Conservation (phyloP, 2,797 vertebrate species). For the Phalloptychus januarius region DNA sequence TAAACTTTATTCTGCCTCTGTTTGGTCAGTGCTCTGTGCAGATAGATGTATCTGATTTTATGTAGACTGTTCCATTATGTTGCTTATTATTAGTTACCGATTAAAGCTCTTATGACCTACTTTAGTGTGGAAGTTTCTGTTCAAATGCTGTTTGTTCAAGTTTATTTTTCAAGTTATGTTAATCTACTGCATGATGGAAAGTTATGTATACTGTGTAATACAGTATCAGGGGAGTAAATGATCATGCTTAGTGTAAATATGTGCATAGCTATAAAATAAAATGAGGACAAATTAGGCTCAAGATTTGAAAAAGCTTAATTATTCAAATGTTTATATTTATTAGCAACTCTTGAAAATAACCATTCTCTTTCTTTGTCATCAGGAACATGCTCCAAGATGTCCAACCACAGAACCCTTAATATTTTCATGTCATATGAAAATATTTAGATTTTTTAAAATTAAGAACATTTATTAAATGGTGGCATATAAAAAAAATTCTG, state of each 20-base stretch:
- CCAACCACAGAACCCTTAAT: not conserved
- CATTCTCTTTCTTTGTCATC: not conserved
- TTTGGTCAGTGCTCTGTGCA: not conserved
- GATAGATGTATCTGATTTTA: not conserved
- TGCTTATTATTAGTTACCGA: not conserved
- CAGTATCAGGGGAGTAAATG: not conserved
- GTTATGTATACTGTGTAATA: not conserved
- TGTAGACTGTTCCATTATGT: not conserved
- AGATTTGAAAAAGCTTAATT: not conserved
- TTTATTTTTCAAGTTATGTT: not conserved
- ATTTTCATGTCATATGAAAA: not conserved
- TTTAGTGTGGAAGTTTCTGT: not conserved
- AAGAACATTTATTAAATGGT: not conserved
- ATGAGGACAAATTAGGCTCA: not conserved
- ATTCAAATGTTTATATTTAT: not conserved
- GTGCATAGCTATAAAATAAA: not conserved
- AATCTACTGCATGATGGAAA: not conserved
- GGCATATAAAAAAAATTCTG: not conserved
- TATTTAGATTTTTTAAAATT: not conserved
- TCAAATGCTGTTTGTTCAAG: not conserved
- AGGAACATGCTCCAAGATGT: not conserved
- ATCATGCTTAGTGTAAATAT: not conserved
- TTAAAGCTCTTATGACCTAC: not conserved
- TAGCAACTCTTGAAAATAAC: not conserved
- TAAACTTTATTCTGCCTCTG: not conserved